Conservation (phyloP, 2,888 invertebrate genomes). For the Axea sp. region DNA sequence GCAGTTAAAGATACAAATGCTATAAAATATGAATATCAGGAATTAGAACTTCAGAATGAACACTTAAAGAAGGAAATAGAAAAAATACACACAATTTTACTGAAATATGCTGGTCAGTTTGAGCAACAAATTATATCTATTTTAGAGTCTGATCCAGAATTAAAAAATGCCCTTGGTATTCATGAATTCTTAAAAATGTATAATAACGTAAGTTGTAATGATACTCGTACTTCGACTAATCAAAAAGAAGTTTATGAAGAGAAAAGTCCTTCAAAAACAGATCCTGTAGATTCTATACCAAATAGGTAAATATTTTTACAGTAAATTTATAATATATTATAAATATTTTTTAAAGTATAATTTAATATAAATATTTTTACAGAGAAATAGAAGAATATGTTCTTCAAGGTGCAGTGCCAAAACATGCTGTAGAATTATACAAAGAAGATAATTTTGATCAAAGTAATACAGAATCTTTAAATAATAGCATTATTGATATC, state of each 20-base stretch:
- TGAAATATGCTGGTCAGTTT: constrained; percentile 86
- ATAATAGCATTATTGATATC: constrained; percentile 65
- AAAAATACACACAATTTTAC: constrained; percentile 84
- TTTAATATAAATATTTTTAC: too few species aligned
- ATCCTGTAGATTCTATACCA: constrained; percentile 38
- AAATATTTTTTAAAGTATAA: too few species aligned
- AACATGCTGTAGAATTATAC: constrained; percentile 81
- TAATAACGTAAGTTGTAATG: constrained; percentile 70
- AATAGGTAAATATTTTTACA: constrained; percentile 29
- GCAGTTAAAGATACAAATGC: constrained; percentile 87
- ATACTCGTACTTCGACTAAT: constrained; percentile 61
- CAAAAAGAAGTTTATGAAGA: constrained; percentile 52
- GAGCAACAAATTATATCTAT: constrained; percentile 80
- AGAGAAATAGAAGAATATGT: constrained; percentile 83
- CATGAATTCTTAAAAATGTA: constrained; percentile 73
- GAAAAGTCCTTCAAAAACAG: constrained; percentile 61
- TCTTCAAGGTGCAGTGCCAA: constrained; percentile 84
- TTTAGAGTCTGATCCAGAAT: constrained; percentile 74
- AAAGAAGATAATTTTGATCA: constrained; percentile 76
- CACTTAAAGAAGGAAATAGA: constrained; percentile 90
- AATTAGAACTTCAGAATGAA: constrained; percentile 87
- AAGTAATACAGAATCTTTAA: constrained; percentile 71
- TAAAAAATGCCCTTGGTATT: constrained; percentile 71
- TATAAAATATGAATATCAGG: constrained; percentile 88
- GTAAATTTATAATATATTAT: too few species aligned